Evolutionary conservation across 1,140 invertebrate species (phyloP), one percentile per base, ranked within the genome.

Genomic region (Cydia splendana): DNA sequence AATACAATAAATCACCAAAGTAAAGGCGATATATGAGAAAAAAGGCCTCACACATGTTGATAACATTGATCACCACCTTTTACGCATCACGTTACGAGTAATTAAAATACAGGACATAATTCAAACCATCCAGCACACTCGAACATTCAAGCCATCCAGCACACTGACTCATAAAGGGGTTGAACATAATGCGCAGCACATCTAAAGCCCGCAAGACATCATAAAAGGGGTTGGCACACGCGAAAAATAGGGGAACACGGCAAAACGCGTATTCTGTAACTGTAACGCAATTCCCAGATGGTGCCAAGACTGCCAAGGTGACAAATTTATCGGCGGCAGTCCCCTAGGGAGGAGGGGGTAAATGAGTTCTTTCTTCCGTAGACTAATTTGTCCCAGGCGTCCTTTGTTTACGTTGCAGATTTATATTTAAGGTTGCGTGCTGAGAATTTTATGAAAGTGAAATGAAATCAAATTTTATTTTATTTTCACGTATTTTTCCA

Each of bases 341-440:
- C 57, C 57, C 20, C 57, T 7, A 62, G 20, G 20, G 57, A 62
- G 57, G 20, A 30, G 67, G 24, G 28, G n/a, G 67, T 71, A 71
- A 67, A 67, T 67, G 30, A 71, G 34, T 71, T 71, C 67, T 20
- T 71, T 45, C 67, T 71, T 42, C 67, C 34, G 67, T 42, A 38
- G 67, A 71, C 67, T 71, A 71, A 71, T 71, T 71, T 71, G 18
- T 38, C 67, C 30, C 67, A 10, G 7, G 67, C 34, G 30, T 42
- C 67, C 15, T 71, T 42, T 71, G 67, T 71, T 71, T 71, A 38
- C 67, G 65, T 69, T 3, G 34, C 34, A 45, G 67, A 42, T 45
- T 71, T 71, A 38, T 71, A 71, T 71, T 71, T 42, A 20, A 18
- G 15, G 38, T 42, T 20, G 30, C 34, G 67, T 38, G 34, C 34